A percentile compares a stretch with the other conserved stretches of the same genome.
phyloP scores from a whole-genome alignment of 1,140 invertebrate species.

The Bombus sylvicola region DNA sequence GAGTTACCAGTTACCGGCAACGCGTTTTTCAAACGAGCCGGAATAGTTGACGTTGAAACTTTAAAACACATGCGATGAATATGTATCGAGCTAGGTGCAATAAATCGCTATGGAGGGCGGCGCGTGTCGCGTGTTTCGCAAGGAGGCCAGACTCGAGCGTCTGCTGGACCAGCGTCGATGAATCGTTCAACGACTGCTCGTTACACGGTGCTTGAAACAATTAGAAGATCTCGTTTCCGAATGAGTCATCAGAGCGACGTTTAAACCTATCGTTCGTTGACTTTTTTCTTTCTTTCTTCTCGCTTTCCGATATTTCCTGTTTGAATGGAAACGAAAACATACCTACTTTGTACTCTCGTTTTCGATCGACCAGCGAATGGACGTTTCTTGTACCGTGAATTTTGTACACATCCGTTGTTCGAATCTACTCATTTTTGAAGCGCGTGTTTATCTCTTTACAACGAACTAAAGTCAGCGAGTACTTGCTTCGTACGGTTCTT shows the following conservation, averaged over 20 bases:
- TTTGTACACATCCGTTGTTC: slow-evolving; percentile 65
- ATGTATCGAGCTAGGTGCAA: slow-evolving; percentile 19
- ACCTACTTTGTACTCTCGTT: slow-evolving; percentile 58
- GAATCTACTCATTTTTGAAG: slow-evolving; percentile 27
- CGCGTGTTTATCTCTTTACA: background rate
- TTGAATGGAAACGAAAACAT: slow-evolving; percentile 79
- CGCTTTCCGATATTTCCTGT: slow-evolving; percentile 52
- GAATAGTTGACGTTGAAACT: slow-evolving; percentile 3
- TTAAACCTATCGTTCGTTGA: background rate
- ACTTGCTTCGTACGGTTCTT: background rate
- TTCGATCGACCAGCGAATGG: slow-evolving; percentile 65
- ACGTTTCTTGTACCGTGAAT: slow-evolving; percentile 72
- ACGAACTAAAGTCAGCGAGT: too few relatives aligned
- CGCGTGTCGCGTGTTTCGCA: background rate
- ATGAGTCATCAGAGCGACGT: background rate
- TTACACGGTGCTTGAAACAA: background rate
- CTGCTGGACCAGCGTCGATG: background rate
- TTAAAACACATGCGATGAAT: slow-evolving; percentile 14
- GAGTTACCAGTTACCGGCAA: background rate
- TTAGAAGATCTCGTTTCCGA: background rate
- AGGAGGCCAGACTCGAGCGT: background rate
- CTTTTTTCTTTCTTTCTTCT: background rate
- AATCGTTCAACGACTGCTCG: background rate
- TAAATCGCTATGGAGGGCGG: slow-evolving; percentile 21
- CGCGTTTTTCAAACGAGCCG: background rate